Evolutionary conservation across 1,140 invertebrate species (phyloP).

Genomic region (Drosophila asahinai): DNA sequence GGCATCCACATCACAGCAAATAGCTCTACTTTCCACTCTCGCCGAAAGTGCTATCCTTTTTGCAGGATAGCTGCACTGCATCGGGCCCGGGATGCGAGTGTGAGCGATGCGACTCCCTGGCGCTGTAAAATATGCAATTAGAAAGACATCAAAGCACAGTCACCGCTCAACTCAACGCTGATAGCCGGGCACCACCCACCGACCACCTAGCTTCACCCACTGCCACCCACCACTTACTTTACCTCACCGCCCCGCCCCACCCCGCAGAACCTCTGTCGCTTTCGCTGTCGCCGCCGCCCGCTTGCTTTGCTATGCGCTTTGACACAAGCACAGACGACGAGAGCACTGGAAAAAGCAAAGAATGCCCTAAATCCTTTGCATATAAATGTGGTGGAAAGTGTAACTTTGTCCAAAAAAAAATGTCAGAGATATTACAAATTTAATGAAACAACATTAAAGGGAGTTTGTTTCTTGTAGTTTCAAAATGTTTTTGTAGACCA

Average conservation of each 20-base stretch:
- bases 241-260: background rate
- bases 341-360: constrained; percentile 13
- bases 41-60: constrained; percentile 60
- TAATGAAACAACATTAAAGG: background rate
- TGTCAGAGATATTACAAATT: too few relatives aligned
- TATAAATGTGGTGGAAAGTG: background rate
- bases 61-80: constrained; percentile 55
- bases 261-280: constrained; percentile 11
- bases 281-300: constrained; percentile 35
- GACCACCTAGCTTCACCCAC: constrained; percentile 1
- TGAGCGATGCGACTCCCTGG: constrained; percentile 46
- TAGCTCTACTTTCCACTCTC: constrained; percentile 71
- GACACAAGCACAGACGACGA: constrained; percentile 44
- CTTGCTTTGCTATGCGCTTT: constrained; percentile 71
- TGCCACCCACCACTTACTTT: constrained; percentile 25
- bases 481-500: background rate
- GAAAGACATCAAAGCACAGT: constrained; percentile 78
- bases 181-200: constrained; percentile 40
- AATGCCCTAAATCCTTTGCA: background rate
- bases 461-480: background rate
- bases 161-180: constrained; percentile 54
- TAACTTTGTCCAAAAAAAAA: background rate
- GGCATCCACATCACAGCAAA: constrained; percentile 63
- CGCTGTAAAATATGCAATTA: constrained; percentile 84
- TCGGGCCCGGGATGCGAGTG: constrained; percentile 8